Evolutionary conservation across 2,797 vertebrate genomes (phyloP).

Genomic region (Pterois miles): DNA sequence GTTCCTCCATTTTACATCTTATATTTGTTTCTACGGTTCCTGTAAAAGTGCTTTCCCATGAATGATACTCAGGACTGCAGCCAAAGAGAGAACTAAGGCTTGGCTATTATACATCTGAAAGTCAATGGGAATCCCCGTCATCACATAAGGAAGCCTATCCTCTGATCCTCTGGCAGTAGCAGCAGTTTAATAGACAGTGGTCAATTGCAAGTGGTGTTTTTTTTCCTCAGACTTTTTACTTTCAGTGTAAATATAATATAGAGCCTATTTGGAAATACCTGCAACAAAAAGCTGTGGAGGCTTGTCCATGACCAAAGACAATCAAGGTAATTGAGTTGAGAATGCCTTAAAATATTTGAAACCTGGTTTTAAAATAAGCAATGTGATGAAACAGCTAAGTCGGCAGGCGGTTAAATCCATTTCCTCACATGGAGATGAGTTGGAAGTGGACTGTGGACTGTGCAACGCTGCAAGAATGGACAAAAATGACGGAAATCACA

Average conservation of each 20-base stretch:
- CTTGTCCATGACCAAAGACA: constrained; percentile 84
- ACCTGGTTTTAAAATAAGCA: constrained; percentile 55
- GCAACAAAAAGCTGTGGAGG: constrained; percentile 70
- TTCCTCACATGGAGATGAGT: constrained; percentile 17
- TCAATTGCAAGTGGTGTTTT: constrained; percentile 17
- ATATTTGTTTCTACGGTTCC: constrained; percentile 5
- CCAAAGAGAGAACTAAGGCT: constrained; percentile 42
- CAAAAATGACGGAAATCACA: constrained; percentile 2
- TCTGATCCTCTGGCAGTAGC: constrained; percentile 10
- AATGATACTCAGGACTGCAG: constrained; percentile 31
- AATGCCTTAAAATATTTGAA: constrained; percentile 80
- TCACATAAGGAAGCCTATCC: constrained; percentile 11
- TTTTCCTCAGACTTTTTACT: constrained; percentile 36
- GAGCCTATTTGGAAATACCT: constrained; percentile 65
- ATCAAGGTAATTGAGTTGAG: constrained; percentile 68
- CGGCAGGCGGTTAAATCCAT: constrained; percentile 4
- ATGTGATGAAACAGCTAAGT: constrained; percentile 36
- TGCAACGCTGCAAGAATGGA: constrained; percentile 19
- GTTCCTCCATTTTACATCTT: not conserved
- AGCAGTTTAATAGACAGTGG: constrained; percentile 1
- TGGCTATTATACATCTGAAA: constrained; percentile 2
- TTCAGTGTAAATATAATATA: constrained; percentile 67
- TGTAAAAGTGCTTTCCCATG: constrained; percentile 11
- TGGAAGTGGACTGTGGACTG: constrained; percentile 3
- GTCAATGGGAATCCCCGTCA: not conserved